Base-by-base conservation (phyloP, 2,888 invertebrate genomes). In the Bembecia ichneumoniformis region DNA sequence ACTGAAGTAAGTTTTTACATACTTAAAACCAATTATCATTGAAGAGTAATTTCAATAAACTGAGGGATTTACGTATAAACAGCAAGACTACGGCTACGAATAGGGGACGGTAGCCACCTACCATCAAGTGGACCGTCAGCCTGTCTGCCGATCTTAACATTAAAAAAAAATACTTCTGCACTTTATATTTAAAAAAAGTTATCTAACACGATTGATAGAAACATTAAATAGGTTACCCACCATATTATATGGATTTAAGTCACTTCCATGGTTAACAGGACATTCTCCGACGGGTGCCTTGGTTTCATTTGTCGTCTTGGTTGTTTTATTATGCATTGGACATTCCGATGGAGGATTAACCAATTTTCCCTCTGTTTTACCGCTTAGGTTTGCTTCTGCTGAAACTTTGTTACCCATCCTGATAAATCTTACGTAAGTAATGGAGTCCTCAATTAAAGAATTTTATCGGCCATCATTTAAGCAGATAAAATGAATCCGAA, bases 171-270 rank as follows among this genome's bases (percentile, higher is more conserved):
- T n/a, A n/a, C n/a, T n/a, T n/a, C n/a, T n/a, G n/a, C n/a, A n/a
- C n/a, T n/a, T n/a, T n/a, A n/a, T n/a, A n/a, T 44, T 17, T 36
- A n/a, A 46, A 16, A 11, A 46, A 34, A 46, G 9, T 28, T 9
- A 7, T 28, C 7, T 28, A 28, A 9, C 28, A 7, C 2, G 3
- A 28, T 9, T 28, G 9, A 28, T 20, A 28, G 20, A 2, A 20
- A 20, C 20, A 20, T 20, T 9, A 28, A 7, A 20, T 28, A 28
- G 28, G 28, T 28, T 28, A 11, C 43, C 50, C 78, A 92, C 93
- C 94, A 96, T 96, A 70, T 96, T 96, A 53, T 92, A 83, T 0
- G 96, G 96, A 80, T 95, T 94, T 17, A 96, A 89, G 61, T 94
- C 93, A 5, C 59, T 65, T 3, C 72, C 89, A 56, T 91, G 89